Evolutionary conservation across 1,140 invertebrate genomes (phyloP).

Genomic region (Heliconius himera): DNA sequence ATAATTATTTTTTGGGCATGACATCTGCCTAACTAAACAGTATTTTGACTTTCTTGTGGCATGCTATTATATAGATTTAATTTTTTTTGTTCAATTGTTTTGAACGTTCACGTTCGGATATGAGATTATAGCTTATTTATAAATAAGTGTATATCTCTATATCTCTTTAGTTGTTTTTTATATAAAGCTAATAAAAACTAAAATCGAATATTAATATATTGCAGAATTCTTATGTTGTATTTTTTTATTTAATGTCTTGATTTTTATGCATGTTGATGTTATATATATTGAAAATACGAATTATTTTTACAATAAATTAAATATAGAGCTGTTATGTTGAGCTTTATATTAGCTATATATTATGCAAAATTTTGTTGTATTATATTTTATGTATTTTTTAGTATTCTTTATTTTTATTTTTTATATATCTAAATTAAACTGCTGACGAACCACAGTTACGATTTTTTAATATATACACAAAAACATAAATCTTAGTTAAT

Average conservation of each 20-base stretch:
- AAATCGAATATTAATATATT: no score
- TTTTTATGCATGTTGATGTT: conserved; percentile 2
- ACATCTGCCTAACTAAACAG: no score
- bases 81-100: no score
- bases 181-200: background rate
- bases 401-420: background rate
- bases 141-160: background rate
- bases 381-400: background rate
- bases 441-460: background rate
- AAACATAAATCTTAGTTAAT: background rate
- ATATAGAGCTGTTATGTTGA: background rate
- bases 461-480: conserved; percentile 9
- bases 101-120: no score
- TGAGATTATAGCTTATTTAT: conserved; percentile 1
- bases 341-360: background rate
- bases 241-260: background rate
- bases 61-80: no score
- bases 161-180: background rate
- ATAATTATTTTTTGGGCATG: no score
- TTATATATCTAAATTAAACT: background rate
- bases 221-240: background rate
- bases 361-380: background rate
- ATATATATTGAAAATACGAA: background rate
- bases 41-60: no score
- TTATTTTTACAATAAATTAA: background rate